Evolutionary conservation across 1,140 invertebrate species (phyloP), one percentile per base, ranked within the genome.

Genomic region (Temnothorax nylanderi): DNA sequence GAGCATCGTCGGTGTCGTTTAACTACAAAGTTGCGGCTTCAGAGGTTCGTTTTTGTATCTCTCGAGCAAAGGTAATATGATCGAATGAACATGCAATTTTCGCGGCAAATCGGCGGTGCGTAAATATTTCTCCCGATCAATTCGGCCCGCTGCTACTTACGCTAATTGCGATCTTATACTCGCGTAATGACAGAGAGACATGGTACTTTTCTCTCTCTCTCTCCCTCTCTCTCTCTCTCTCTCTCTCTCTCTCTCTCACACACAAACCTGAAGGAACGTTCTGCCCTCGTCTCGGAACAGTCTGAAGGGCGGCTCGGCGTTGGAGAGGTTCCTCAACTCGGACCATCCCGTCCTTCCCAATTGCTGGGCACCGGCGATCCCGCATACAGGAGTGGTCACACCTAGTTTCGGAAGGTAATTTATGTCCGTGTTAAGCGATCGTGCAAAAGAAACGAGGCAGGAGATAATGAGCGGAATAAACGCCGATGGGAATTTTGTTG

Each of bases 321-420:
- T 97, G 0, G 97, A 96, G 16, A 97, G 96, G 94, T 98, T 98
- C 74, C 97, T 96, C 34, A 98, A 94, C 91, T 98, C 97, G 11
- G 96, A 95, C 97, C 98, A 98, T 37, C 98, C 98, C 89, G 96
- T 96, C 80, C 96, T 96, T 1, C 97, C 97, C 44, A 98, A 95
- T 92, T 98, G 98, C 93, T 98, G 97, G 1, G 97, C 97, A 44
- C 97, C 97, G 2, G 97, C 98, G n/a, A 98, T 97, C 34, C 97
- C 97, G 92, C 98, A 98, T 41, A 98, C 96, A n/a, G 98, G 98
- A 34, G 97, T 97, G 86, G 96, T 96, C 1, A 97, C 96, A 92
- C 97, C 97, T 98, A 92, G 21, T 94, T 64, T 64, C 37, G 56
- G 3, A 13, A 81, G 11, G 56, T 76, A 84, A 84, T 74, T 84